phyloP scores from a whole-genome alignment of 2,797 vertebrate species.

The Tachyglossus aculeatus region DNA sequence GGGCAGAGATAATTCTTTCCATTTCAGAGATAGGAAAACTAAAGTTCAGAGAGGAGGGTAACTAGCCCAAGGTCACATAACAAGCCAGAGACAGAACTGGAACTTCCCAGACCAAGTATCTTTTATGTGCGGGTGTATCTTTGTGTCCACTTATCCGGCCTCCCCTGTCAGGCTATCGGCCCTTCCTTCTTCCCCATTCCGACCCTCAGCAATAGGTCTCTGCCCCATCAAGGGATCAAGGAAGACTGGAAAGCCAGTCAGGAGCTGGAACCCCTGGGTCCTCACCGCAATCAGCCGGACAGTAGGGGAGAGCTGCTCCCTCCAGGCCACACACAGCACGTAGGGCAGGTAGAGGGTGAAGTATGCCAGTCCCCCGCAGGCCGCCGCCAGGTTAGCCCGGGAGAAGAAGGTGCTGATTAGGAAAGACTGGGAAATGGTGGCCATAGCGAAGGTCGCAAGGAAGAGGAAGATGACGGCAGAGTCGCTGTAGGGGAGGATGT shows the following conservation, averaged over 20 bases:
- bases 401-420: conserved; percentile 90
- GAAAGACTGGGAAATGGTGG: conserved; percentile 92
- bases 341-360: conserved; percentile 89
- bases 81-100: no score
- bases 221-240: accelerated
- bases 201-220: not conserved
- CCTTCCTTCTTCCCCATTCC: no score
- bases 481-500: conserved; percentile 89
- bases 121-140: no score
- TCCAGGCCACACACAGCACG: conserved; percentile 87
- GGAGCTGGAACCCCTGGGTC: accelerated
- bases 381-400: conserved; percentile 86
- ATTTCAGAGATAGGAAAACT: no score
- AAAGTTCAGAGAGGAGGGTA: no score
- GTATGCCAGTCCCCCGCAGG: conserved; percentile 88
- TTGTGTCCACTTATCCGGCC: no score
- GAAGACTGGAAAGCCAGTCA: accelerated
- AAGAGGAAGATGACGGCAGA: conserved; percentile 85
- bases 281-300: conserved; percentile 81
- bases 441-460: conserved; percentile 84
- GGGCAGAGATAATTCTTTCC: no score
- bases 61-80: no score
- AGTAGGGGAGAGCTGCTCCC: conserved; percentile 77
- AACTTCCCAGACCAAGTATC: no score
- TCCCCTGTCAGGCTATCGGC: no score